Base-by-base conservation (phyloP, 2,797 vertebrate species). In the Sternotherus odoratus region DNA sequence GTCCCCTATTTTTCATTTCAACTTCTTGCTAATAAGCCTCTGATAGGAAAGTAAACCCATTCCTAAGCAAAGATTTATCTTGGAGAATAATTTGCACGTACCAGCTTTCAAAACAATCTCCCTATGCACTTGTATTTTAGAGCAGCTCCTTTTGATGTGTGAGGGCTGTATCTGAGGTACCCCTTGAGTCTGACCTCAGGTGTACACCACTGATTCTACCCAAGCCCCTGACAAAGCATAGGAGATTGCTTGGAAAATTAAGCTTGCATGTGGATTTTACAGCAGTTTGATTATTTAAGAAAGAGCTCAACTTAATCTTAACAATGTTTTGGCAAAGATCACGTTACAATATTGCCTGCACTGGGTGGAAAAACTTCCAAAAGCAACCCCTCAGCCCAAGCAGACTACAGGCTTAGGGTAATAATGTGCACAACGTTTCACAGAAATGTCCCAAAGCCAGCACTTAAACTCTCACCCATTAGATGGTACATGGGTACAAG, bases 191-290 rank as follows among this genome's bases (percentile, higher is more conserved):
- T 86, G 1, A 28, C 74, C 50, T 30, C 81, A 48, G 56, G 66
- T 66, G 43, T 95, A 12, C 24, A 30, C 21, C 0, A 0, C n/a
- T 75, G n/a, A 36, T 57, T 85, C 15, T 49, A 33, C 33, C n/a
- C 8, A 24, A 36, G 23, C 24, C 23, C 49, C 23, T 77, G 33
- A 12, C n/a, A 21, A 19, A 21, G 86, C 82, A 2, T 80, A 7
- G 16, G 75, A 82, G 90, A 89, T 88, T 72, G 15, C 2, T 66
- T 66, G 33, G 16, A 36, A 36, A 7, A 77, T 48, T 79, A 43
- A 0, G 0, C 0, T 0, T 1, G 3, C 80, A 11, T 63, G 8
- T 86, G 12, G 48, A 49, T 91, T 90, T 90, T 95, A 23, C 8
- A 72, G 5, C 53, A 57, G 75, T 93, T 88, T 92, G 39, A 57